Base-by-base conservation (phyloP, 2,888 invertebrate genomes). In the Trilocha varians region DNA sequence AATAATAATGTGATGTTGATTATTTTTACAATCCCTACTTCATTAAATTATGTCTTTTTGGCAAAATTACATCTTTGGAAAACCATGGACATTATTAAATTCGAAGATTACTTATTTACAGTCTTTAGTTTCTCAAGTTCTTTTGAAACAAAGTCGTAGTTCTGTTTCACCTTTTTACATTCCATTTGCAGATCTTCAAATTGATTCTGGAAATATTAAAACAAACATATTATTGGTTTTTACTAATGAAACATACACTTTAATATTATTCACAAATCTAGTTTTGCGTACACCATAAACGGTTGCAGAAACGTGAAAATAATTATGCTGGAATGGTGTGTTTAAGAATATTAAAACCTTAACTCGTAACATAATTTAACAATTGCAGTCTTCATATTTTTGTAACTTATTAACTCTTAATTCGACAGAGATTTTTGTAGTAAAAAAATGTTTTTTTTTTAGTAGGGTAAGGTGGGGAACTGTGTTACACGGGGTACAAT, bases 121-220 rank as follows among this genome's bases (percentile, higher is more conserved):
- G 52, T 50, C 44, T 59, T 62, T 1, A 49, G 9, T 41, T 49
- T 53, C 16, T 59, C 52, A 32, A 58, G 39, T 40, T 70, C 59
- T 42, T 65, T 59, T 36, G 52, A 46, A 2, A 68, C 43, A 45
- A 59, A 65, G 43, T 71, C 64, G 44, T 59, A 70, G 14, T 71
- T 65, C 57, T 73, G 70, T 52, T 64, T 72, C 0, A 70, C 62
- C 49, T 58, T 72, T 50, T 70, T 79, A 52, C 79, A 77, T 57
- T 80, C 78, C 40, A 50, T 55, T 57, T 78, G 76, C 1, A 82
- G 64, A 48, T 82, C 80, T 53, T 82, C 79, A 62, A 80, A 82
- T 48, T 82, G 82, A 43, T 59, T 75, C 82, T 82, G 71, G 40
- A 77, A 75, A 13, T 15, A 37, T 32, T 17, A 43, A 25, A 41